Percentiles rank a stretch among this genome's conserved stretches.
These are phyloP conservation scores for Galerucella calmariensis DNA, from an alignment of 2,888 invertebrate genomes.

Conservation along the genomic window DNA sequence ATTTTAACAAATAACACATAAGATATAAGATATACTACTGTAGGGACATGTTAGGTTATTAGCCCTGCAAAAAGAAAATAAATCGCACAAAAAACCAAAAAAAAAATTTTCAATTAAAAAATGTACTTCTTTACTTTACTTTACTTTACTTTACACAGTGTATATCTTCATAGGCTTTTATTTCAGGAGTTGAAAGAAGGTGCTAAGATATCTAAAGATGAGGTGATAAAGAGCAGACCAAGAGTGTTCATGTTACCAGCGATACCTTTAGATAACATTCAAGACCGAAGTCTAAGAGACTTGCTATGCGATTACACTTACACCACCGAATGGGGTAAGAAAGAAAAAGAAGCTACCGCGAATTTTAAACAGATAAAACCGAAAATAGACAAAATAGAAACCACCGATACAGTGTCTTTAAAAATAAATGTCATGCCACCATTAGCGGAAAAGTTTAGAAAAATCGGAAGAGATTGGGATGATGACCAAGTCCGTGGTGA, in stretches of 20 bases:
- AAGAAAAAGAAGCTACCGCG: slow-evolving; percentile 55
- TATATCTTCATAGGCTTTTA: background rate
- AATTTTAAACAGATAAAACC: slow-evolving; percentile 45
- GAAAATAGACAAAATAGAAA: slow-evolving; percentile 41
- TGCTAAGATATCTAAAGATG: slow-evolving; percentile 47
- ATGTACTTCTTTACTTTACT: too few species aligned
- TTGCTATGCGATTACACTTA: slow-evolving; percentile 59
- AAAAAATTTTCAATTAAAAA: too few species aligned
- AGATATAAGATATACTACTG: too few species aligned
- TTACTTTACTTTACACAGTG: too few species aligned
- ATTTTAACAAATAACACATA: too few species aligned
- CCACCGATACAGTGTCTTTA: slow-evolving; percentile 43
- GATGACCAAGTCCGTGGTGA: slow-evolving; percentile 56
- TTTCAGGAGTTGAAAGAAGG: slow-evolving; percentile 37
- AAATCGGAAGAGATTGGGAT: slow-evolving; percentile 59
- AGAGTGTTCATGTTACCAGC: slow-evolving; percentile 61
- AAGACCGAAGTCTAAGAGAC: slow-evolving; percentile 59
- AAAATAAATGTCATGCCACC: slow-evolving; percentile 50
- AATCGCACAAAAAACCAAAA: too few species aligned
- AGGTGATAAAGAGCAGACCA: slow-evolving; percentile 58
- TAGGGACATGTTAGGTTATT: too few species aligned
- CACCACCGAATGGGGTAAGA: slow-evolving; percentile 58
- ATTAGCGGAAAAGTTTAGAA: slow-evolving; percentile 50
- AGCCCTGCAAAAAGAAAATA: too few species aligned
- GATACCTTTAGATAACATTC: slow-evolving; percentile 58